These are phyloP conservation scores for Octopus bimaculoides DNA, from an alignment of 1,140 invertebrate species.

Conservation along the genomic window DNA sequence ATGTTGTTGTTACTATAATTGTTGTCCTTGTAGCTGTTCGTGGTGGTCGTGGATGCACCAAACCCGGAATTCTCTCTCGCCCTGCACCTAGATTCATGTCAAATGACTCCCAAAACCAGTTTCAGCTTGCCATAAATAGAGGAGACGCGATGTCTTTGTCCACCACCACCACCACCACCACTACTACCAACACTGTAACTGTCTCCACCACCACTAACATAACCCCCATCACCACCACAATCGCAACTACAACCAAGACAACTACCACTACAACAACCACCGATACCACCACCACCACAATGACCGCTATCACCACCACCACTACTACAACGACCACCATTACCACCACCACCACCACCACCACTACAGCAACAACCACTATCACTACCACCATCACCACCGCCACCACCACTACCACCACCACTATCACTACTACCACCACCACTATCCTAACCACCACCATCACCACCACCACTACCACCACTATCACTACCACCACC, in stretches of 20 bases:
- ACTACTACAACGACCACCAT: neutral
- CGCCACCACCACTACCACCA: too few relatives aligned
- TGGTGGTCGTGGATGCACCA: neutral
- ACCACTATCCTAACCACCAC: too few relatives aligned
- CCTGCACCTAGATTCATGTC: neutral
- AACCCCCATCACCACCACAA: too few relatives aligned
- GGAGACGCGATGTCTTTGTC: neutral
- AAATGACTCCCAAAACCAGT: neutral
- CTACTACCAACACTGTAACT: neutral
- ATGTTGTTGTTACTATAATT: too few relatives aligned
- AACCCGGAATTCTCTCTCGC: neutral
- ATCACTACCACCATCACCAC: neutral
- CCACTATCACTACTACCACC: too few relatives aligned
- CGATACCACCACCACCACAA: neutral
- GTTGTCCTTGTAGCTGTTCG: too few relatives aligned
- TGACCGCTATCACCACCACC: neutral
- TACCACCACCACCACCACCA: neutral
- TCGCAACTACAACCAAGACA: neutral
- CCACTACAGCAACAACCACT: neutral
- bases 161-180: neutral
- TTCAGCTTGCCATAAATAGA: neutral
- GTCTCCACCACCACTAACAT: neutral
- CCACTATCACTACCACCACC: too few relatives aligned
- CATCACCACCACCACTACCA: too few relatives aligned
- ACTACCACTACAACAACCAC: neutral